Evolutionary conservation across 2,888 invertebrate species (phyloP).

Genomic region (Stratiomys singularior): DNA sequence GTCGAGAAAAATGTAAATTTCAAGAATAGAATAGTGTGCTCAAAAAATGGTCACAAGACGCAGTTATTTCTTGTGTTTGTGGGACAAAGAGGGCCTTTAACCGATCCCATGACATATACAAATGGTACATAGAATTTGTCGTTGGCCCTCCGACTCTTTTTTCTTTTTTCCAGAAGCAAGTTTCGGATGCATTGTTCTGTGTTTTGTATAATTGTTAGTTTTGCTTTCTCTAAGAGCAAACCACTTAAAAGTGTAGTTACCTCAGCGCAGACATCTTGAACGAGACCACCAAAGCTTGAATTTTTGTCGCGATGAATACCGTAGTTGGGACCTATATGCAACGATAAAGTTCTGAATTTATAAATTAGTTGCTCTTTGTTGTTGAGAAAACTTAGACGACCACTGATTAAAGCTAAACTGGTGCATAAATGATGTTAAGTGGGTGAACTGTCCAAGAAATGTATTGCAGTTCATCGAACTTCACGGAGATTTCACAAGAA

Average conservation of each 20-base stretch:
- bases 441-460: too few relatives aligned
- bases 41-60: conserved; percentile 4
- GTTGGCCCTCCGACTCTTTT: background rate
- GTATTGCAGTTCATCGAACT: background rate
- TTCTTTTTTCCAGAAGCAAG: conserved; percentile 8
- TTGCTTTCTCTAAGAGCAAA: conserved; percentile 3
- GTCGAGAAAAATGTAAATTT: conserved; percentile 28
- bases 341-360: too few relatives aligned
- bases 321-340: too few relatives aligned
- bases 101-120: background rate
- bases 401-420: too few relatives aligned
- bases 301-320: too few relatives aligned
- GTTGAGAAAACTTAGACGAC: too few relatives aligned
- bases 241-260: conserved; percentile 17
- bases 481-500: too few relatives aligned
- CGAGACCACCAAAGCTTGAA: conserved; percentile 31
- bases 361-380: too few relatives aligned
- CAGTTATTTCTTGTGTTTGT: conserved; percentile 3
- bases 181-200: background rate
- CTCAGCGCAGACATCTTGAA: background rate
- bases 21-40: background rate
- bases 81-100: background rate
- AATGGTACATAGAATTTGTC: conserved; percentile 15
- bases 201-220: background rate
- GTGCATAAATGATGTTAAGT: too few relatives aligned